phyloP scores from a whole-genome alignment of 2,888 invertebrate genomes.

The Scaptomyza flava region DNA sequence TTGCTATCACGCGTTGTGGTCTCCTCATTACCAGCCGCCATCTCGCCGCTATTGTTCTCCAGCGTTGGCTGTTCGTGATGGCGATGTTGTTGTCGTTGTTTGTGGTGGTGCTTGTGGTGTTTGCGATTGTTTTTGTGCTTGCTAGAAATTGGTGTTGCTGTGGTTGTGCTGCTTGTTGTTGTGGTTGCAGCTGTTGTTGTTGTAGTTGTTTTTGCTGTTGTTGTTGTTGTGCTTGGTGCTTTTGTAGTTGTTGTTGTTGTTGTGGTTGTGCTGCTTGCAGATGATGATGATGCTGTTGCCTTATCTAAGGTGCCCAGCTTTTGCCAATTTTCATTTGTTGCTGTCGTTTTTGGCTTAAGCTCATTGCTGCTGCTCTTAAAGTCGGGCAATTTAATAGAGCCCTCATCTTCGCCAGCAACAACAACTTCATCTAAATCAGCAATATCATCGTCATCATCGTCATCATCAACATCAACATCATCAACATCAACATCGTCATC shows the following conservation, averaged over 20 bases:
- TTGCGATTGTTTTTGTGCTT: conserved; percentile 37
- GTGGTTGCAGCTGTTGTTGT: conserved; percentile 23
- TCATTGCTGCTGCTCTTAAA: conserved; percentile 52
- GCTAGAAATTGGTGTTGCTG: conserved; percentile 29
- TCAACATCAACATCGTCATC: conserved; percentile 31
- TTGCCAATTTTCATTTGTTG: conserved; percentile 62
- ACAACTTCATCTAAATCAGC: conserved; percentile 23
- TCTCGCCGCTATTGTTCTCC: conserved; percentile 52
- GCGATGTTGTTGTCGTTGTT: conserved; percentile 57
- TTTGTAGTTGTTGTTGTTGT: conserved; percentile 29
- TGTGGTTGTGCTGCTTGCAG: conserved; percentile 25
- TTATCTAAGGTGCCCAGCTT: conserved; percentile 68
- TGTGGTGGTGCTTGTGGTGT: conserved; percentile 46
- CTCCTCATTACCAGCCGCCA: conserved; percentile 38
- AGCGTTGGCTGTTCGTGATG: conserved; percentile 60
- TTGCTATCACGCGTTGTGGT: conserved; percentile 82
- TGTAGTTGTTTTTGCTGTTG: conserved; percentile 25
- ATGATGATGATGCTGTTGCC: conserved; percentile 16
- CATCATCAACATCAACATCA: conserved; percentile 28
- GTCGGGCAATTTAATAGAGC: conserved; percentile 54
- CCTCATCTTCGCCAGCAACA: conserved; percentile 27
- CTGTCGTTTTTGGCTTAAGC: conserved; percentile 47
- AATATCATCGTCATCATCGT: conserved; percentile 29
- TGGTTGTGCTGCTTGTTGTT: conserved; percentile 19
- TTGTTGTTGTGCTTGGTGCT: conserved; percentile 20